Conservation (phyloP, 2,113 vertebrate species). For the Indicator maculatus region DNA sequence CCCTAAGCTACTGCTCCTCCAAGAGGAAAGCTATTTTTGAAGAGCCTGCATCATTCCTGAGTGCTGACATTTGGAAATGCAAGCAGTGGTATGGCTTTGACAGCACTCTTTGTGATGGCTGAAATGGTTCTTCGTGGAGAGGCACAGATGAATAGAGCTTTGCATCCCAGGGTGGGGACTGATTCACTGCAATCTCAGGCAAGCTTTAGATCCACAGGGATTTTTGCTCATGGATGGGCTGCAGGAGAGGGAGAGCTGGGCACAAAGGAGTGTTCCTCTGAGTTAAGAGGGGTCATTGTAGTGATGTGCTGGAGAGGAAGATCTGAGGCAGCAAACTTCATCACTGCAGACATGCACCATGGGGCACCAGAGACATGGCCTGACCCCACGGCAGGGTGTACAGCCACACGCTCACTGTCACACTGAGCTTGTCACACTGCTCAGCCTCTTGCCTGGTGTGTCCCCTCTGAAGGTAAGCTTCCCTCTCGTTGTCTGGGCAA, state of each 20-base stretch:
- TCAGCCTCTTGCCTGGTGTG: neutral
- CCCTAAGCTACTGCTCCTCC: neutral
- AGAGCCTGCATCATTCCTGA: accelerated
- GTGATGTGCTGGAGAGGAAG: neutral
- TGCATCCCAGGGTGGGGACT: accelerated
- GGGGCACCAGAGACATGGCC: accelerated
- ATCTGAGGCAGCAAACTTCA: neutral
- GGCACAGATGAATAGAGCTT: neutral
- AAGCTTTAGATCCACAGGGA: neutral
- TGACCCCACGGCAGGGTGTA: neutral
- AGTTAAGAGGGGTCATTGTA: neutral
- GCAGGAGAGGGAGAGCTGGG: neutral
- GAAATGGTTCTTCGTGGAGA: neutral
- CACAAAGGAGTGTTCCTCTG: neutral
- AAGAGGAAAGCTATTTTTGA: neutral
- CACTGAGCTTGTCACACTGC: neutral
- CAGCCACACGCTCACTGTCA: neutral
- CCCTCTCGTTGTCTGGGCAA: neutral
- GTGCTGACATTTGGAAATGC: neutral
- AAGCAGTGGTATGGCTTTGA: neutral
- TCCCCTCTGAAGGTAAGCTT: neutral
- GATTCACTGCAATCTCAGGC: neutral
- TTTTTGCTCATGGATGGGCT: neutral
- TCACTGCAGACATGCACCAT: accelerated
- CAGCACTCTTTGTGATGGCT: neutral